These are phyloP conservation scores for Caradrina kadenii DNA, from an alignment of 2,888 invertebrate species.

Conservation along the genomic window DNA sequence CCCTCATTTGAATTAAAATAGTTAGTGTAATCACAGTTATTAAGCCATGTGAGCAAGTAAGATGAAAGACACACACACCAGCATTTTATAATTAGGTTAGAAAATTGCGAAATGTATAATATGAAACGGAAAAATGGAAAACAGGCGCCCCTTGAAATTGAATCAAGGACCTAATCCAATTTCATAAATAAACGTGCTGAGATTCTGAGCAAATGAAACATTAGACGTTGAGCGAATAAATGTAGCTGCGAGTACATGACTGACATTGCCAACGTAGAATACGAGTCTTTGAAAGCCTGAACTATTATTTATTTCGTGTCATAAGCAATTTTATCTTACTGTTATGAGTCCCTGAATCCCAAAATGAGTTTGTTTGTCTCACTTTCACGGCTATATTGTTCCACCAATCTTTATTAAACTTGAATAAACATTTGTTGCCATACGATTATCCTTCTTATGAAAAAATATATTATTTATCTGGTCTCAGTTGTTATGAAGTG, in stretches of 20 bases:
- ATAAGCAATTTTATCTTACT: constrained; percentile 9
- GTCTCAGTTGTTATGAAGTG: neutral
- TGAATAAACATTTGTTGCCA: neutral
- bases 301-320: constrained; percentile 36
- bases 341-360: constrained; percentile 23
- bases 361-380: constrained; percentile 40
- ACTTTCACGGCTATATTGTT: neutral
- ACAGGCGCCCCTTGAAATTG: constrained; percentile 40
- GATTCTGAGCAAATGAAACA: constrained; percentile 49
- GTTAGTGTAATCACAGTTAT: too few species aligned
- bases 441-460: neutral
- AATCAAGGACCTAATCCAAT: constrained; percentile 46
- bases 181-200: constrained; percentile 44
- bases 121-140: constrained; percentile 34
- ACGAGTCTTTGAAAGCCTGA: constrained; percentile 1
- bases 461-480: too few species aligned
- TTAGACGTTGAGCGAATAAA: constrained; percentile 39
- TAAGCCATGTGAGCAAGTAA: neutral
- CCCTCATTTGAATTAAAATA: too few species aligned
- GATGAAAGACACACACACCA: neutral
- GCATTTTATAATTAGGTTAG: constrained; percentile 1
- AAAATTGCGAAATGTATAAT: constrained; percentile 24
- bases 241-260: constrained; percentile 2
- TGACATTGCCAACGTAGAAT: neutral
- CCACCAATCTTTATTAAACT: constrained; percentile 1